These are phyloP conservation scores for Tubiluchus corallicola DNA, from an alignment of 2,888 invertebrate genomes.

Conservation along the genomic window DNA sequence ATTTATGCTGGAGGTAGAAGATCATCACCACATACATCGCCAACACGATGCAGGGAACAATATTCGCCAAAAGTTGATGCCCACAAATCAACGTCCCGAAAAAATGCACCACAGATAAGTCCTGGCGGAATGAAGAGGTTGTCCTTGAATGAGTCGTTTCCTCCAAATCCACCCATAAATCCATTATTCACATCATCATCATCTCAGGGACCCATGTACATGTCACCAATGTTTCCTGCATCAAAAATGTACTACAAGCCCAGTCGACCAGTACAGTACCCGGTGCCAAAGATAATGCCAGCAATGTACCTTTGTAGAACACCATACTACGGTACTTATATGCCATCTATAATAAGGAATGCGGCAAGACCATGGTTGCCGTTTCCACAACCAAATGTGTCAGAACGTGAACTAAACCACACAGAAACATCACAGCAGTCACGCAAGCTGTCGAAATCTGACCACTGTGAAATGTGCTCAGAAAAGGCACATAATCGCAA, in stretches of 20 bases:
- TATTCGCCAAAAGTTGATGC: not conserved
- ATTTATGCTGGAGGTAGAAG: not conserved
- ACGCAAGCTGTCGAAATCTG: too few species aligned
- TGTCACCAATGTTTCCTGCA: not conserved
- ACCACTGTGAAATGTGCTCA: not conserved
- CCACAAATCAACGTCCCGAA: not conserved
- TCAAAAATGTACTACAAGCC: not conserved
- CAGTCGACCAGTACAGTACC: not conserved
- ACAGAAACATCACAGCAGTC: too few species aligned
- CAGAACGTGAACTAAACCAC: too few species aligned
- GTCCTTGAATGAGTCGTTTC: not conserved
- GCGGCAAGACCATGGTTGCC: not conserved
- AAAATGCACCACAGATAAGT: not conserved
- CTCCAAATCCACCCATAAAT: not conserved
- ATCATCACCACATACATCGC: not conserved
- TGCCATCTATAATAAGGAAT: not conserved
- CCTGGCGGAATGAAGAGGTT: not conserved
- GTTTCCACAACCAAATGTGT: not conserved
- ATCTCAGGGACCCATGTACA: not conserved
- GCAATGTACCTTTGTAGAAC: not conserved
- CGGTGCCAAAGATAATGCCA: conserved; percentile 1
- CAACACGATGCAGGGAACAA: not conserved
- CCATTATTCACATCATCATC: not conserved
- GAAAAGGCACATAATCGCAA: not conserved
- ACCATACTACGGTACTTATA: conserved; percentile 1